Evolutionary conservation across 92 coral and sea anemone species (phyloP), one percentile per base, ranked within the genome.

Genomic region (Zoanthus sansibaricus): DNA sequence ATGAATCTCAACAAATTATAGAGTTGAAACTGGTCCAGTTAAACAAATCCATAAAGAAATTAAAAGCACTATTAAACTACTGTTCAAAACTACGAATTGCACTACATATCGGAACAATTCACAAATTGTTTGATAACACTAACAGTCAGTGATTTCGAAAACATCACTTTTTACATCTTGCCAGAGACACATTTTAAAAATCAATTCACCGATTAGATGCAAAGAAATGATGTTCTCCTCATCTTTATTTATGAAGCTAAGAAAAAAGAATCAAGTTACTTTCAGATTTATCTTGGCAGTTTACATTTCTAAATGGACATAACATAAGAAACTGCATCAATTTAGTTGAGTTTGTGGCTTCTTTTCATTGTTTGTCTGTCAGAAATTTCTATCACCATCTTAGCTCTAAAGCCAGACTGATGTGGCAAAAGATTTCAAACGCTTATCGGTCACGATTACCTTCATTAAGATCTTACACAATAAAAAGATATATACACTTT

Each of bases 81-180:
- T 21, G 21, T 20, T 13, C 7, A 49, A 64, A 64, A 46, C 62
- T 37, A 37, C 42, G 42, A 2, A 12, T 0, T 20, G 0, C 44
- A 67, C 18, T 46, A 58, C 12, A 49, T 62, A 80, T 44, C 74
- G 59, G 47, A 80, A 46, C n/a, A 66, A 80, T 25, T 80, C 75
- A 64, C 47, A 64, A 45, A 9, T 45, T 62, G 55, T 66, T 80
- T 80, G 75, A 80, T 59, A 67, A 62, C 58, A 45, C 47, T 25
- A 67, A 62, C 58, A 45, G 62, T 25, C 75, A 45, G 59, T 48
- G 75, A 80, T 80, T 80, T 64, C 85, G 85, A 80, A 37, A 71
- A 80, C 85, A 80, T 37, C 55, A 62, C 67, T 11, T 17, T 37
- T 48, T 32, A 80, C 75, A 45, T 80, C 58, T 6, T 37, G 62